A percentile compares a stretch with the other conserved stretches of the same genome.
Conservation (phyloP, 2,888 invertebrate genomes). For the Phlogophora meticulosa region DNA sequence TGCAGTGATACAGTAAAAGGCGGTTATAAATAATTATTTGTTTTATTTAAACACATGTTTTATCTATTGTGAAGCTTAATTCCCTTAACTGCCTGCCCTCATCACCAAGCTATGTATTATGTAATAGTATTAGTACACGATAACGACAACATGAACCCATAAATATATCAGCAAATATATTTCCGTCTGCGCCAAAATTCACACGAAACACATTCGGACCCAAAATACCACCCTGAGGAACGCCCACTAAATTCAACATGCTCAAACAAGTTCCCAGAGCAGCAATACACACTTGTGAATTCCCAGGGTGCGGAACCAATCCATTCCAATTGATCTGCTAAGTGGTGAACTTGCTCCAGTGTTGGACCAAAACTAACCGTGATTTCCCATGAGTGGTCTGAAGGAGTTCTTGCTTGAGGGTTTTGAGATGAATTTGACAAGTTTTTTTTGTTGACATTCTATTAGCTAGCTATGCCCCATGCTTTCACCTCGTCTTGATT, state of each 20-base stretch:
- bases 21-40: no score
- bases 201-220: slow-evolving; percentile 1
- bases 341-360: slow-evolving; percentile 57
- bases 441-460: background rate
- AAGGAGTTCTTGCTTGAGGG: slow-evolving; percentile 36
- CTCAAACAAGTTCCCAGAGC: slow-evolving; percentile 32
- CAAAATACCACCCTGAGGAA: slow-evolving; percentile 24
- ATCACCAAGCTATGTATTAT: no score
- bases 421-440: slow-evolving; percentile 31
- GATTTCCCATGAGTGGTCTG: slow-evolving; percentile 60
- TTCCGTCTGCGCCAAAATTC: background rate
- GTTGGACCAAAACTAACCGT: slow-evolving; percentile 35
- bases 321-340: slow-evolving; percentile 65
- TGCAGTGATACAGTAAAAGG: no score
- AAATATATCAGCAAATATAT: background rate
- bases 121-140: background rate
- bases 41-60: no score
- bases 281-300: slow-evolving; percentile 55
- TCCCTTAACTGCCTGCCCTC: no score
- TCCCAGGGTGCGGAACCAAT: slow-evolving; percentile 52
- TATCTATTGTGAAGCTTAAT: no score
- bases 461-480: no score
- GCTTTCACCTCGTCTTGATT: no score
- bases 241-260: slow-evolving; percentile 37
- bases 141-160: background rate